Percentiles rank a stretch among this genome's conserved stretches.
Conservation (phyloP, 2,888 invertebrate genomes). For the Drosophila parthenogenetica region DNA sequence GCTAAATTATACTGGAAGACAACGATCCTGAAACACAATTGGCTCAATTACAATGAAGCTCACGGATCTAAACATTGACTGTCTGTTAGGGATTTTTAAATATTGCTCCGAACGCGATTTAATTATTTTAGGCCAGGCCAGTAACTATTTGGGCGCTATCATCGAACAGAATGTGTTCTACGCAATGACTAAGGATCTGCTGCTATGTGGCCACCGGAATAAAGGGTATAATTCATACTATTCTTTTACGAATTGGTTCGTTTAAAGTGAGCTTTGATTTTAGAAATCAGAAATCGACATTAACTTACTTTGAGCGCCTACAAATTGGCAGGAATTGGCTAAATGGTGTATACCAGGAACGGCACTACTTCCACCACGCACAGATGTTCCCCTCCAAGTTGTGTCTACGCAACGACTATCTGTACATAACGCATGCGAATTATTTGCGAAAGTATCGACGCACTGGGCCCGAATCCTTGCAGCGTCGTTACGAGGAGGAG, state of each 20-base stretch:
- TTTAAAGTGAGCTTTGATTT: not conserved
- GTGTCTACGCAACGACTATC: conserved; percentile 85
- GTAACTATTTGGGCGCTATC: conserved; percentile 85
- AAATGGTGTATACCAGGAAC: conserved; percentile 86
- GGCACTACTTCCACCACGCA: conserved; percentile 84
- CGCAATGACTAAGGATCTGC: conserved; percentile 73
- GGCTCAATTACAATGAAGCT: conserved; percentile 53
- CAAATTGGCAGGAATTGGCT: conserved; percentile 86
- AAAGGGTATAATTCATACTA: conserved; percentile 61
- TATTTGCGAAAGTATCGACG: conserved; percentile 81
- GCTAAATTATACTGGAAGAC: not conserved
- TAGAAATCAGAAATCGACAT: conserved; percentile 77
- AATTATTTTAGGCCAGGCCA: conserved; percentile 85
- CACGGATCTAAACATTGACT: conserved; percentile 81
- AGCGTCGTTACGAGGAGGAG: conserved; percentile 75
- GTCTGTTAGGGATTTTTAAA: conserved; percentile 86
- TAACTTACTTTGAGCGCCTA: conserved; percentile 80
- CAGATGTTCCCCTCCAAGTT: conserved; percentile 87
- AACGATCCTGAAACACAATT: conserved; percentile 2
- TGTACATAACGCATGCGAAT: conserved; percentile 87
- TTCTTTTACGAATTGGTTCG: not conserved
- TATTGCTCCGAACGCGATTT: conserved; percentile 86
- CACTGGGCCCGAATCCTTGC: conserved; percentile 78
- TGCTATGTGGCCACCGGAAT: conserved; percentile 83
- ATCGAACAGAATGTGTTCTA: conserved; percentile 85